Percentiles rank a stretch among this genome's conserved stretches.
Conservation (phyloP, 2,113 vertebrate genomes). For the Lonchura striata region DNA sequence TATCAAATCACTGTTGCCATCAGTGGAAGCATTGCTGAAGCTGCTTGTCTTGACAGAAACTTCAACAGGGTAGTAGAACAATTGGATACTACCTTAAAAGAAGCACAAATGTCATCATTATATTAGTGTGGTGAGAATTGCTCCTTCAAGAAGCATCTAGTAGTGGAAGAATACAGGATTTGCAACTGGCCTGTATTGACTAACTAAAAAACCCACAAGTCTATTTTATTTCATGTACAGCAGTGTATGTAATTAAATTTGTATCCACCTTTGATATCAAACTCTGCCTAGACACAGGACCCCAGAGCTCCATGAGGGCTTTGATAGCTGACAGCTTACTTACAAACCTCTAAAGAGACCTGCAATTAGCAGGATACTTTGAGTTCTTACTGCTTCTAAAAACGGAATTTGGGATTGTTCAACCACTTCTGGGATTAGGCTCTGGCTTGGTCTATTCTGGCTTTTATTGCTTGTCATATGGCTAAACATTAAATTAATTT, state of each 20-base stretch:
- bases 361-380: background rate
- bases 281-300: background rate
- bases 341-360: background rate
- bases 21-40: background rate
- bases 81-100: background rate
- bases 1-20: background rate
- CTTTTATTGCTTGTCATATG: background rate
- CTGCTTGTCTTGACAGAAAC: background rate
- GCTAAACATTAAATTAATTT: conserved; percentile 30
- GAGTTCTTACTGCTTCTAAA: background rate
- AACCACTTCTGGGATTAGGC: background rate
- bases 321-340: background rate
- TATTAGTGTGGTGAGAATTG: rapidly evolving
- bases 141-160: background rate
- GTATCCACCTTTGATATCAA: background rate
- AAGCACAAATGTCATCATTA: background rate
- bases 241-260: background rate
- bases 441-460: background rate
- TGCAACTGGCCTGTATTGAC: background rate
- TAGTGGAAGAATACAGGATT: background rate
- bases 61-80: background rate
- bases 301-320: background rate
- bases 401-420: background rate
- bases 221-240: background rate
- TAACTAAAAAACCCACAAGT: background rate